These are phyloP conservation scores for Mus pahari DNA, from an alignment of 2,113 vertebrate species.

Conservation along the genomic window DNA sequence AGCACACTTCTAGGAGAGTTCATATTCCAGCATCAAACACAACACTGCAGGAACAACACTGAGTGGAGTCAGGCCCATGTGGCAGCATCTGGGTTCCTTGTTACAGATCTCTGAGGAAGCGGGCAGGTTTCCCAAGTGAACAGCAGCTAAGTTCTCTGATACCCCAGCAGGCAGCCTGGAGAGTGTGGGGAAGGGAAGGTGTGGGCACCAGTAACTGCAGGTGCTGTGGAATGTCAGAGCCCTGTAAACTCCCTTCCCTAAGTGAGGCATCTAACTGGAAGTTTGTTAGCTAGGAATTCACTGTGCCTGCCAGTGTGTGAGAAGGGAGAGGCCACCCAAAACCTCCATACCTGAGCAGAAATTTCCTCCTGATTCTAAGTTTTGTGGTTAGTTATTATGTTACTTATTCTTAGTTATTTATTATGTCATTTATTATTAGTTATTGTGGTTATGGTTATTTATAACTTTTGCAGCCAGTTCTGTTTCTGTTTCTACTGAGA, in stretches of 20 bases:
- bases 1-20: background rate
- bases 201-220: background rate
- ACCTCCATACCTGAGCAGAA: background rate
- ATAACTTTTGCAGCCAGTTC: background rate
- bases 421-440: no score
- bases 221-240: background rate
- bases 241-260: background rate
- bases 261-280: background rate
- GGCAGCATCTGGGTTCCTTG: background rate
- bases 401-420: no score
- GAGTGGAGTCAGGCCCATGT: no score
- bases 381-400: background rate
- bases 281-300: background rate
- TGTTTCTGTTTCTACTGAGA: constrained; percentile 18
- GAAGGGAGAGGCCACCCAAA: background rate
- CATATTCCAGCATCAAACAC: no score
- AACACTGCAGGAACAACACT: background rate
- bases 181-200: background rate
- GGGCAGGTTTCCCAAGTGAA: background rate
- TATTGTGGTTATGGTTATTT: background rate
- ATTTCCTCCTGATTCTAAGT: background rate
- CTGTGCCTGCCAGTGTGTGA: background rate
- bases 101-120: background rate
- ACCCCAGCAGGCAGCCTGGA: background rate
- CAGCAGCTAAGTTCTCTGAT: background rate